These are phyloP conservation scores for Aphelocoma californica DNA, from an alignment of 2,797 vertebrate species.

Conservation along the genomic window DNA sequence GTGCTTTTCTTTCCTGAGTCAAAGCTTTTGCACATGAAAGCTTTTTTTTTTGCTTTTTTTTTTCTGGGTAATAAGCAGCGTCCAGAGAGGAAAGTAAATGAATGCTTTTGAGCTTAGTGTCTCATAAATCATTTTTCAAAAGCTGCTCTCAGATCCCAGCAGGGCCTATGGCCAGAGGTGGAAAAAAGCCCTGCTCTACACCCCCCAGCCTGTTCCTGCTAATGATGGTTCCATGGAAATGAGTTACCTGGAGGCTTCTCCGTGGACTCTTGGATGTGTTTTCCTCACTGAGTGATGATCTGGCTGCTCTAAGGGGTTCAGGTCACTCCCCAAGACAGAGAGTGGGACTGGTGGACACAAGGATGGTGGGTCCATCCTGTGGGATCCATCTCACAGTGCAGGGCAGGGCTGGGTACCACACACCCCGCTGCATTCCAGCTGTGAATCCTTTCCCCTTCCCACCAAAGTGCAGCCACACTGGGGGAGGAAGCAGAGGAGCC, in stretches of 20 bases:
- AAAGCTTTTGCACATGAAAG: conserved; percentile 53
- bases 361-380: not conserved
- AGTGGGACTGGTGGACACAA: not conserved
- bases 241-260: not conserved
- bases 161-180: not conserved
- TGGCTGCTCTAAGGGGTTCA: not conserved
- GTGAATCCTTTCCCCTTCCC: not conserved
- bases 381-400: not conserved
- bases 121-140: conserved; percentile 59
- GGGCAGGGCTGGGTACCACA: not conserved
- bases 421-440: not conserved
- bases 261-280: not conserved
- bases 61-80: not conserved
- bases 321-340: accelerated
- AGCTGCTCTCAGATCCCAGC: conserved; percentile 13
- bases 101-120: conserved; percentile 1
- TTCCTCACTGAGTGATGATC: not conserved
- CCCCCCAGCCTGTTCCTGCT: not conserved
- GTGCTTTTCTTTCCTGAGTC: conserved; percentile 17
- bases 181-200: not conserved
- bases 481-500: not conserved
- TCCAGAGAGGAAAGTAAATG: conserved; percentile 29
- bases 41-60: not conserved
- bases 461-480: not conserved
- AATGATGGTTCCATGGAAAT: accelerated